Conservation (phyloP, 2,797 vertebrate genomes). For the Anabas testudineus region DNA sequence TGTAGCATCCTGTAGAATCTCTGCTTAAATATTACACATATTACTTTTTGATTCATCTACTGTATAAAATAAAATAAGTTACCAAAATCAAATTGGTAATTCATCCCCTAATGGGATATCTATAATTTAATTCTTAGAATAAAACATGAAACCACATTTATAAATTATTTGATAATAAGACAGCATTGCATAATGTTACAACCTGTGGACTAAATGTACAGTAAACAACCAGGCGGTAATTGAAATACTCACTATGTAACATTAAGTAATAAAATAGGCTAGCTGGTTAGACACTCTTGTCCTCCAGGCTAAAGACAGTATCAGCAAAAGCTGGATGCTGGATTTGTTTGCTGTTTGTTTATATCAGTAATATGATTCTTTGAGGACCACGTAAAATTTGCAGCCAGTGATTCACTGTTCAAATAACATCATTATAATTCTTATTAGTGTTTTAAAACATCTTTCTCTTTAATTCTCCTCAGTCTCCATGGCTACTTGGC, state of each 20-base stretch:
- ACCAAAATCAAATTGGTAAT: not conserved
- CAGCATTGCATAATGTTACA: not conserved
- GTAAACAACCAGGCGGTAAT: not conserved
- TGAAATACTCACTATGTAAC: not conserved
- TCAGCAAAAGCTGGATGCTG: not conserved
- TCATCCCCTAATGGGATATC: too few species aligned
- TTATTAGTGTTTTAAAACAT: not conserved
- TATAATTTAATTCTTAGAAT: not conserved
- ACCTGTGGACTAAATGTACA: not conserved
- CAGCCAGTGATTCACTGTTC: not conserved
- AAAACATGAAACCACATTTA: not conserved
- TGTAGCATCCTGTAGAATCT: not conserved
- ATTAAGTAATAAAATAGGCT: not conserved
- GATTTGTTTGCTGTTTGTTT: not conserved
- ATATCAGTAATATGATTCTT: not conserved
- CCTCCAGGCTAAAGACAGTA: not conserved
- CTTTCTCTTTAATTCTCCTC: not conserved
- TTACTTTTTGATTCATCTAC: not conserved
- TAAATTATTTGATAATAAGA: not conserved
- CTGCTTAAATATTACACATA: too few species aligned
- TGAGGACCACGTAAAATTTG: not conserved
- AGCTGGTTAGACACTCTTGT: too few species aligned
- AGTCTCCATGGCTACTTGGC: constrained; percentile 28
- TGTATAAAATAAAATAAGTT: not conserved
- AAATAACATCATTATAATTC: not conserved